These are phyloP conservation scores for Machimus rusticus DNA, from an alignment of 2,888 invertebrate species.

Conservation along the genomic window DNA sequence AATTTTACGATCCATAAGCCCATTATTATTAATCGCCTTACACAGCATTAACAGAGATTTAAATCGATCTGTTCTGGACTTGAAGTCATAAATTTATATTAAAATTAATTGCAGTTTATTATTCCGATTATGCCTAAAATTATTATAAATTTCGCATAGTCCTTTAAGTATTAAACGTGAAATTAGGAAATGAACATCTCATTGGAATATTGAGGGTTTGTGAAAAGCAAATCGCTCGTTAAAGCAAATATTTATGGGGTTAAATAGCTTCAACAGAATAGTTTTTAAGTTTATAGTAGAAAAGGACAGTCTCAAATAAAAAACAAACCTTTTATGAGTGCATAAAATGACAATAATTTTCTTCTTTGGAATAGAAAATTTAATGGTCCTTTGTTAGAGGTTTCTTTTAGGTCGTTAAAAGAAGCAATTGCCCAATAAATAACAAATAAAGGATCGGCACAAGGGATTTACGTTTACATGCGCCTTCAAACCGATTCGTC, in stretches of 20 bases:
- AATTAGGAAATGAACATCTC: neutral
- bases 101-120: neutral
- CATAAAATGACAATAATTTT: neutral
- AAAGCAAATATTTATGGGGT: neutral
- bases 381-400: neutral
- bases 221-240: too few species aligned
- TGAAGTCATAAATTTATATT: neutral
- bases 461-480: neutral
- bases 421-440: neutral
- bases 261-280: neutral
- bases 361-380: neutral
- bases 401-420: neutral
- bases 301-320: neutral
- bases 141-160: neutral
- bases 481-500: neutral
- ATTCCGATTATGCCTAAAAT: neutral
- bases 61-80: neutral
- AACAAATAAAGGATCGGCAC: neutral
- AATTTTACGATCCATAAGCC: neutral
- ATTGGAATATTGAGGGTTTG: too few species aligned
- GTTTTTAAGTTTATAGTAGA: too few species aligned
- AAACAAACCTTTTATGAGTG: neutral
- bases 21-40: neutral
- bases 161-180: neutral
- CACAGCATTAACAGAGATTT: neutral